phyloP scores from a whole-genome alignment of 2,113 vertebrate genomes.

The Gadus chalcogrammus region DNA sequence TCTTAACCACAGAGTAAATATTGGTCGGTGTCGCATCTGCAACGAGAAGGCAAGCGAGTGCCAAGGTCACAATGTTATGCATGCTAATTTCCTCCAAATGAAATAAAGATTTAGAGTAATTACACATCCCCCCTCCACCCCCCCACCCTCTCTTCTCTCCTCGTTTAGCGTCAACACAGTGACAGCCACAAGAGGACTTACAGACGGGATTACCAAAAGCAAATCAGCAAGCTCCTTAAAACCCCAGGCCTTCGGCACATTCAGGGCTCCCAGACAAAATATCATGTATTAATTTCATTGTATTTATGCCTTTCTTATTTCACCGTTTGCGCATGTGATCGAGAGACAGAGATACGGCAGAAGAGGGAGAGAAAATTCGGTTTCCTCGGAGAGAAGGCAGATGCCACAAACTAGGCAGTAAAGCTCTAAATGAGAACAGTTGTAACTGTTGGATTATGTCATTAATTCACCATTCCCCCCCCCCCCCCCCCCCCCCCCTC shows the following conservation, averaged over 20 bases:
- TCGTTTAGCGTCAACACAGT: constrained; percentile 39
- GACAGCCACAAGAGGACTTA: constrained; percentile 50
- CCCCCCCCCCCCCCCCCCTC: constrained; percentile 14
- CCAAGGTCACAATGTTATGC: constrained; percentile 36
- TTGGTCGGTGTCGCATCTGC: constrained; percentile 16
- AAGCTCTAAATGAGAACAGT: constrained; percentile 29
- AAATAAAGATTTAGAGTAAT: constrained; percentile 64
- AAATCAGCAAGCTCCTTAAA: constrained; percentile 66
- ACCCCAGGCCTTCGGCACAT: constrained; percentile 43
- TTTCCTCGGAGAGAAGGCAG: constrained; percentile 17
- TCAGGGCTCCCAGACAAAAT: constrained; percentile 3
- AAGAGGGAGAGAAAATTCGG: background rate
- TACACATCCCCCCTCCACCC: constrained; percentile 36
- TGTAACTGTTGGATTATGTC: constrained; percentile 27
- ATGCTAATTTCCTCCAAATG: constrained; percentile 54
- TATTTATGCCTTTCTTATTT: constrained; percentile 5
- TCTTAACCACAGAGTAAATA: constrained; percentile 35
- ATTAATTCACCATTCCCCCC: constrained; percentile 30
- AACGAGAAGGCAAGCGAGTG: constrained; percentile 18
- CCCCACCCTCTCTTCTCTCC: constrained; percentile 15
- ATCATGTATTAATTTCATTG: constrained; percentile 15
- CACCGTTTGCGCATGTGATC: constrained; percentile 6
- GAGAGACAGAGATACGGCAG: too few relatives aligned
- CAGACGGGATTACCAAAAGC: constrained; percentile 62
- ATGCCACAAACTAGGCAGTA: constrained; percentile 26